Evolutionary conservation across 1,140 invertebrate genomes (phyloP).

Genomic region (Cherax destructor): DNA sequence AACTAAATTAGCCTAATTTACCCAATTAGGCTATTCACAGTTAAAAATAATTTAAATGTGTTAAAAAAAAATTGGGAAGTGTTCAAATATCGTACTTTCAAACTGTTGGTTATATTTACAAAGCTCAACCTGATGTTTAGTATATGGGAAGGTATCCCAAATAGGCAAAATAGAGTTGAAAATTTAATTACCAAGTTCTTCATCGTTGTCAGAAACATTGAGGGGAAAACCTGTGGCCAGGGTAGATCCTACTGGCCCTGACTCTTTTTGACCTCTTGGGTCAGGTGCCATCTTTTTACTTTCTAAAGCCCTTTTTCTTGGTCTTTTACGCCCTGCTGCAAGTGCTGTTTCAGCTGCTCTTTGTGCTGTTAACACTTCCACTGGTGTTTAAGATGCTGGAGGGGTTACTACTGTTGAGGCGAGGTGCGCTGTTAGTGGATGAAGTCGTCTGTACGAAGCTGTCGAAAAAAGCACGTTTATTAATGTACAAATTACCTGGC

Average conservation of each 20-base stretch:
- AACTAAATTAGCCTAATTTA: no score
- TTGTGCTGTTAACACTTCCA: not conserved
- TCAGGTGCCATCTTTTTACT: constrained; percentile 40
- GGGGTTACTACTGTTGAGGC: not conserved
- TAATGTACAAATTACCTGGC: not conserved
- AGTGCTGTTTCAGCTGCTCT: not conserved
- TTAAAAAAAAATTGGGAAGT: no score
- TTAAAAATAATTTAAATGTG: no score
- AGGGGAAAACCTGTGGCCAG: constrained; percentile 63
- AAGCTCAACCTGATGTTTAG: no score
- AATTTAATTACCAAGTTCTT: constrained; percentile 12
- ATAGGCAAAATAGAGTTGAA: no score
- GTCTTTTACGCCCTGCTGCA: not conserved
- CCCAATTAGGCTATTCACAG: no score
- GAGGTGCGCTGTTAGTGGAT: constrained; percentile 42
- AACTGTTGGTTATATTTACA: not conserved
- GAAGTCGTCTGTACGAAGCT: constrained; percentile 55
- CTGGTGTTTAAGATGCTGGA: not conserved
- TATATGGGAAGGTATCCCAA: no score
- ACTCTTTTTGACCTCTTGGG: constrained; percentile 45
- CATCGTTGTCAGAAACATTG: constrained; percentile 50
- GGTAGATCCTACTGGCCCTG: constrained; percentile 48
- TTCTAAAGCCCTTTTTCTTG: not conserved
- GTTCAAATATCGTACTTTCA: no score
- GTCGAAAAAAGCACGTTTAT: not conserved